phyloP scores from a whole-genome alignment of 2,888 invertebrate genomes.

The Amiota minor region DNA sequence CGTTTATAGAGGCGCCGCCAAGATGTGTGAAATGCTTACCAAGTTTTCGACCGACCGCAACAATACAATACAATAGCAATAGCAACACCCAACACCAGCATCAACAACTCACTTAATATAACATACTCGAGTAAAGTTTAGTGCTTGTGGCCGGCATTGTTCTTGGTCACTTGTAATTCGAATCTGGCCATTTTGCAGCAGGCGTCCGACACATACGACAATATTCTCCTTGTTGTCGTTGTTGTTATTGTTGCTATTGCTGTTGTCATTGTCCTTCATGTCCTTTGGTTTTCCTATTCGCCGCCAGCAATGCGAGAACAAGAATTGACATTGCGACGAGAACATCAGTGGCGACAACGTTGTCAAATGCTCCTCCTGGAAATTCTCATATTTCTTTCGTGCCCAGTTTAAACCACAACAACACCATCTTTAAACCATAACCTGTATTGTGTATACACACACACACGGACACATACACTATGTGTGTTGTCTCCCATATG shows the following conservation, averaged over 20 bases:
- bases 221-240: neutral
- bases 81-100: slow-evolving; percentile 31
- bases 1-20: no score
- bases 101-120: slow-evolving; percentile 22
- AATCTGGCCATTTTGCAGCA: slow-evolving; percentile 48
- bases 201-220: slow-evolving; percentile 23
- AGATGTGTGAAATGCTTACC: no score
- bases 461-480: no score
- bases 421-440: no score
- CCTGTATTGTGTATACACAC: neutral
- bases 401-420: neutral
- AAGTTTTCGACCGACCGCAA: no score
- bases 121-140: no score
- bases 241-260: no score
- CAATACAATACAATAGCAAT: no score
- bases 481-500: no score
- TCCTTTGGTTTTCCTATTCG: neutral
- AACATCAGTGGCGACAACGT: slow-evolving; percentile 38
- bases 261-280: slow-evolving; percentile 15
- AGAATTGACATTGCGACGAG: slow-evolving; percentile 20
- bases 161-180: slow-evolving; percentile 48
- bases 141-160: neutral
- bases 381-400: slow-evolving; percentile 55
- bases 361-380: slow-evolving; percentile 20
- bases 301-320: no score